Base-by-base conservation (phyloP, 2,113 vertebrate genomes). In the Anarrhichthys ocellatus region DNA sequence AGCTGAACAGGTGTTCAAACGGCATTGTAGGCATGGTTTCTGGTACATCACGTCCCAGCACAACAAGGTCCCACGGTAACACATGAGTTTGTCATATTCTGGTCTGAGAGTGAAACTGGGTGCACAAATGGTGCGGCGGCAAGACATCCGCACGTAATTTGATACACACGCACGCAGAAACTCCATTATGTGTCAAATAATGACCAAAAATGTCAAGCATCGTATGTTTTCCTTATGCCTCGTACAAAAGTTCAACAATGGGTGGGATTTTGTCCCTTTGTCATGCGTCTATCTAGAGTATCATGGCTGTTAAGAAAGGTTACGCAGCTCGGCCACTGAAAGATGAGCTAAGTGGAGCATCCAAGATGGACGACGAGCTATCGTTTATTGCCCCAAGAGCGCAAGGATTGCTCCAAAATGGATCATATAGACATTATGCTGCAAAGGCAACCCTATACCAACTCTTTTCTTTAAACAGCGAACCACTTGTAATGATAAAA, bases 261-360 rank as follows among this genome's bases (percentile, higher is more conserved):
- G 88, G 36, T 69, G 67, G 72, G 91, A 87, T 82, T 52, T 59
- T 36, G 58, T 69, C 29, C 80, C 50, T 76, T 91, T 91, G 89
- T 93, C 8, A 17, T 29, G 63, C 2, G 18, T 80, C 82, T 62
- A 56, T 80, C 52, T 80, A 73, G 86, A 90, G 74, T 92, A 74
- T 90, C 87, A 65, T 27, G 42, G 50, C 64, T 64, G 59, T 27
- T 76, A 52, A 42, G 81, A n/a, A 80, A 76, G 66, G 85, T 66
- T 66, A 54, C 64, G 58, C 81, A 79, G 74, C 80, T 86, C 65
- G 74, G 79, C 66, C n/a, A 70, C 58, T 84, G 89, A 91, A 92
- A 91, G 87, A 73, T 9, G 86, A 91, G 82, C 83, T 88, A 92
- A 89, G 66, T 89, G 76, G 87, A 90, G 77, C 85, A 88, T 64